Evolutionary conservation across 2,888 invertebrate species (phyloP).

Genomic region (Nomada ferruginata): DNA sequence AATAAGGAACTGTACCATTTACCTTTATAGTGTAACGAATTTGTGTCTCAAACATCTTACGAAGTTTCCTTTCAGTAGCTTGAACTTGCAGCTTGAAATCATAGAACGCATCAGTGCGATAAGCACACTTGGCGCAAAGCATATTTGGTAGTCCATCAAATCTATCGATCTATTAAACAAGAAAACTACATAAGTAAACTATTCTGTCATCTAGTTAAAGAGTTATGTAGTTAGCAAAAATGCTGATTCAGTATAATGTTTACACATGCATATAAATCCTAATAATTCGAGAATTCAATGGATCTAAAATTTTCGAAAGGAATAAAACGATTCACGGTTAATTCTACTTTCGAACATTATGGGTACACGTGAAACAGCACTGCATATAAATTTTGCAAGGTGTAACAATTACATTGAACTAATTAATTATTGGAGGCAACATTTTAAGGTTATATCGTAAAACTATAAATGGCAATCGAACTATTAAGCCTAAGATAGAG

Average conservation of each 20-base stretch:
- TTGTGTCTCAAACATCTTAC: slow-evolving; percentile 75
- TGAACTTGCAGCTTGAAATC: slow-evolving; percentile 79
- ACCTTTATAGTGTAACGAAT: slow-evolving; percentile 49
- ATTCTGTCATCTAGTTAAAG: not conserved
- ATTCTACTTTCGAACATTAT: no score
- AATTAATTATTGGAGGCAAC: not conserved
- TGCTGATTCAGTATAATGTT: not conserved
- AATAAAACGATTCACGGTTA: no score
- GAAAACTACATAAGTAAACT: not conserved
- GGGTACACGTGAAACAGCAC: not conserved
- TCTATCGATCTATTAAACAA: slow-evolving; percentile 73
- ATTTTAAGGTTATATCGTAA: slow-evolving; percentile 38
- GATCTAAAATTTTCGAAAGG: no score
- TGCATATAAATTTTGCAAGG: not conserved
- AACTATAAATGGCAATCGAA: not conserved
- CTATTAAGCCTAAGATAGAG: not conserved
- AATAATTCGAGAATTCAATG: no score
- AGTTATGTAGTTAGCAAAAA: not conserved
- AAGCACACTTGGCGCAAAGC: slow-evolving; percentile 80
- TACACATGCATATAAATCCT: no score
- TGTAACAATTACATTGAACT: not conserved
- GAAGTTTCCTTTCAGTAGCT: slow-evolving; percentile 78
- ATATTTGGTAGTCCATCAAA: slow-evolving; percentile 80
- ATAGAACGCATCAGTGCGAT: slow-evolving; percentile 78
- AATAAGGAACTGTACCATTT: not conserved